Percentiles rank a stretch among this genome's conserved stretches.
Conservation (phyloP, 2,888 invertebrate species). For the Xestia xanthographa region DNA sequence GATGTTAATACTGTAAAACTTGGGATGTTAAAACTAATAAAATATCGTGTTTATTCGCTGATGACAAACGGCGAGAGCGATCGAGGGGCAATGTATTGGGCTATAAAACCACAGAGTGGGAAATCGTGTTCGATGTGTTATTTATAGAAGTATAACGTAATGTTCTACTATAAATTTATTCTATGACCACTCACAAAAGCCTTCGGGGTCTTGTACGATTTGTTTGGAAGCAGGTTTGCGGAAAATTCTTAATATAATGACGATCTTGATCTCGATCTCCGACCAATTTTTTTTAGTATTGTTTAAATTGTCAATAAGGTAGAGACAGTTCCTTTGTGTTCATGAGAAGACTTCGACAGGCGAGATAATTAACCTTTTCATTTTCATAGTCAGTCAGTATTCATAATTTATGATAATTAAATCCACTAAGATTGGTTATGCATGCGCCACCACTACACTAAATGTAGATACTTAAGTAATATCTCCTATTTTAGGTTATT, state of each 20-base stretch:
- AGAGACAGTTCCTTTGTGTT: not conserved
- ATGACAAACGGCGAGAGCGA: not conserved
- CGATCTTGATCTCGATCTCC: not conserved
- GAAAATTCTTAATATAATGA: not conserved
- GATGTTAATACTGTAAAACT: not conserved
- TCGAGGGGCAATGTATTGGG: not conserved
- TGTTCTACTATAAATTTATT: conserved; percentile 5
- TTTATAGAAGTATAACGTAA: not conserved
- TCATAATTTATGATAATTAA: not conserved
- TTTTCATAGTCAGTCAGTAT: not conserved
- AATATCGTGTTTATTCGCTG: conserved; percentile 2
- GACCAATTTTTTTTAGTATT: no score
- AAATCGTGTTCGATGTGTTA: not conserved
- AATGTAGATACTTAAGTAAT: not conserved
- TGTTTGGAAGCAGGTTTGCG: not conserved
- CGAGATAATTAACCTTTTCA: not conserved
- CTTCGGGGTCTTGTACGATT: conserved; percentile 14
- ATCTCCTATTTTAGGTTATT: not conserved
- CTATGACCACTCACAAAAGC: conserved; percentile 8
- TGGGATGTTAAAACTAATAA: conserved; percentile 3
- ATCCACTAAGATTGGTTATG: not conserved
- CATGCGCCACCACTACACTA: not conserved
- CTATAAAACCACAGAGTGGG: not conserved
- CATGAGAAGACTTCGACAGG: not conserved
- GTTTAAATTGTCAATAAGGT: not conserved